A percentile compares a stretch with the other conserved stretches of the same genome.
Evolutionary conservation across 2,888 invertebrate species (phyloP).

Genomic region (Cantharis rufa): DNA sequence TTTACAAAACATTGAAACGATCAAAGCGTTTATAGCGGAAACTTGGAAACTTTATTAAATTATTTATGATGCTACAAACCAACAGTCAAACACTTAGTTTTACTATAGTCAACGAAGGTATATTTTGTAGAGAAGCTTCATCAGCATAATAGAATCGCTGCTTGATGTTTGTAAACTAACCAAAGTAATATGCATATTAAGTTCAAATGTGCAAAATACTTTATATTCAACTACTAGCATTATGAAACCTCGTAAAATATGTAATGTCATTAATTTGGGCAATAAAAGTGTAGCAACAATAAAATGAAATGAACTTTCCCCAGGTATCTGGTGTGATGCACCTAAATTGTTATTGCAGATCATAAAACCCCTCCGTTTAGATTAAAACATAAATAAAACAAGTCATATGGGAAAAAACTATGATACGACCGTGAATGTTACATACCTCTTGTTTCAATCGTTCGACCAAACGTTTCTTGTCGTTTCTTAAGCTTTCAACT

Average conservation of each 20-base stretch:
- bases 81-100: not conserved
- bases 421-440: not conserved
- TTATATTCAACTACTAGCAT: not conserved
- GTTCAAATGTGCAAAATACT: not conserved
- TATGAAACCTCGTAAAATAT: not conserved
- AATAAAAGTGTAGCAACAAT: not conserved
- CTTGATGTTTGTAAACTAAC: not conserved
- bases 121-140: not conserved
- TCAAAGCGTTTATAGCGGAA: not conserved
- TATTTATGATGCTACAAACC: not conserved
- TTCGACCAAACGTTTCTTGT: constrained; percentile 72
- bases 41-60: not conserved
- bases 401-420: not conserved
- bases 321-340: not conserved
- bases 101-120: not conserved
- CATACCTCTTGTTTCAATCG: constrained; percentile 72
- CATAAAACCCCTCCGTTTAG: not conserved
- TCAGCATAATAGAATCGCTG: not conserved
- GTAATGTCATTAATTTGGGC: not conserved
- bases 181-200: not conserved
- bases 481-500: constrained; percentile 69
- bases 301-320: not conserved
- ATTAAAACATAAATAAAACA: not conserved
- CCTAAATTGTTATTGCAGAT: not conserved
- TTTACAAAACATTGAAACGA: not conserved